Base-by-base conservation (phyloP, 2,113 vertebrate genomes). In the Falco punctatus region DNA sequence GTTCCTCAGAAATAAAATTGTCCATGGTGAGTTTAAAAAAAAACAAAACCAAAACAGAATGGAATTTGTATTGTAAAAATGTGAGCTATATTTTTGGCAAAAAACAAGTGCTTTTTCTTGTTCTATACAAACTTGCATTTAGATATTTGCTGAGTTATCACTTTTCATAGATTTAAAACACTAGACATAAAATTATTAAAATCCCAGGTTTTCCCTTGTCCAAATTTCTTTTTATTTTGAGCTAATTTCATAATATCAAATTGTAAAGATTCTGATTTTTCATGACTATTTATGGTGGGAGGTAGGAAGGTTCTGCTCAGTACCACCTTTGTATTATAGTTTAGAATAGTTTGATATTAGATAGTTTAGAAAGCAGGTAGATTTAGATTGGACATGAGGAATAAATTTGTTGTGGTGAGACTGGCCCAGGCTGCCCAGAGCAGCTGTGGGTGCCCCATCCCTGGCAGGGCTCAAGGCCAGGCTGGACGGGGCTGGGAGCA, bases 221-320 rank as follows among this genome's bases (percentile, higher is more conserved):
- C 3, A 8, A 49, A 9, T 61, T 66, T 48, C 52, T 55, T 46
- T 75, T 48, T 55, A 13, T 18, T 77, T 77, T 33, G 14, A 26
- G 16, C 13, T 55, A 28, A 59, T 69, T 49, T 40, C 7, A 55
- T n/a, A 52, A 57, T 55, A 61, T 6, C 2, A 46, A 12, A 14
- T 9, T 51, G 46, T 62, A 15, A 8, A 13, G 3, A 8, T 22
- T 80, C 58, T 42, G 2, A 9, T 27, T 79, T 70, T 62, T 70
- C 6, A 0, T 49, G 17, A 11, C 0, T 2, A 11, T 38, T 30
- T 44, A 9, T 46, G 17, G 4, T 35, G 1, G 16, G 46, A 54
- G 5, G 13, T 32, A 13, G 13, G 20, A 67, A 35, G 6, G 5
- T 54, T 69, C 15, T 17, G 18, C n/a, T 81, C 23, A 44, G 26